Evolutionary conservation across 37 sponge, comb jelly and placozoan genomes (phyloP), one percentile per base, ranked within the genome.

Genomic region (Aplysina aerophoba): DNA sequence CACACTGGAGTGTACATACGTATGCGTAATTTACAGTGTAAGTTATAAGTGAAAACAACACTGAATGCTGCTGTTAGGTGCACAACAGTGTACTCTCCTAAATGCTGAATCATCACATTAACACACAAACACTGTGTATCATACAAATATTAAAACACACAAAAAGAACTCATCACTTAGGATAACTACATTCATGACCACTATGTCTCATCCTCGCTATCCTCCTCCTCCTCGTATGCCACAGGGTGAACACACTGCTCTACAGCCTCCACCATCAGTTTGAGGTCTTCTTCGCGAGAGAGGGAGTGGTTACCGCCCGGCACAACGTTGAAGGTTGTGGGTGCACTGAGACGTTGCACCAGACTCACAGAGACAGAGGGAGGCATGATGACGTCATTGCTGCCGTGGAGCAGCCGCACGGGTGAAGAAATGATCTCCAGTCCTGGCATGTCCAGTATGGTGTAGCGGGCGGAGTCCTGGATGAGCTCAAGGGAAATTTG

Each of bases 381-480:
- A n/a, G 90, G 83, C 12, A 91, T 41, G 5, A 84, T 66, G 0
- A 27, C 24, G 56, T 94, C 95, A 56, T 82, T 38, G 17, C 84
- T 87, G 14, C 95, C 92, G 41, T 94, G 95, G n/a, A 94, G 56
- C 35, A 94, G 74, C 78, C 64, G 33, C 25, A 80, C 81, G 0
- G 95, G 92, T 17, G 69, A 73, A 30, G 83, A 83, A 56, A 93
- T 73, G 73, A 83, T 60, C 60, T 93, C 93, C 15, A 93, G 55
- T n/a, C 95, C 91, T n/a, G 91, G 91, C 95, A 89, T 91, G 35
- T 83, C 81, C 64, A 93, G 63, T 15, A 93, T 89, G 44, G 75
- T 72, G 87, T 93, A 84, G 75, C 91, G 91, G 37, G 79, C 75
- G 21, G 87, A 89, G 62, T 94, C 95, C 17, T 74, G 83, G 37